These are phyloP conservation scores for Montipora foliosa DNA, from an alignment of 64 coral and sea anemone species.

Conservation along the genomic window DNA sequence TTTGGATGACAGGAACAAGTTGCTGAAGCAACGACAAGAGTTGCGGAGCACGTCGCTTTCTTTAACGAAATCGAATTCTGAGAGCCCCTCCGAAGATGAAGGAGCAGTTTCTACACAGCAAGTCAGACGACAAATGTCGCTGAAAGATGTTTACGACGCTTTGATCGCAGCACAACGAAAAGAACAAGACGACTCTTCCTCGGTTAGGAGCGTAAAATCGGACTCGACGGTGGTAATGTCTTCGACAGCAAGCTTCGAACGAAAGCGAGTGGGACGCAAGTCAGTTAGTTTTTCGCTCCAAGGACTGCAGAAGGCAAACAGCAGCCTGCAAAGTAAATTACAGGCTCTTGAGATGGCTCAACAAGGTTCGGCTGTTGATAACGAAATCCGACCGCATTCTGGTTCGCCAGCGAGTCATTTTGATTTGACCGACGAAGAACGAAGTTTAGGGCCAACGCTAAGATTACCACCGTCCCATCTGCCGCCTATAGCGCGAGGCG, in stretches of 20 bases:
- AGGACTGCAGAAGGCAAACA: conserved; percentile 38
- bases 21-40: conserved; percentile 26
- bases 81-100: neutral
- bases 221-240: neutral
- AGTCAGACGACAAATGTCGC: neutral
- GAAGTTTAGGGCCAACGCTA: conserved; percentile 17
- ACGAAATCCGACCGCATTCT: neutral
- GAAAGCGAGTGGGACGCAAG: conserved; percentile 31
- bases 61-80: conserved; percentile 11
- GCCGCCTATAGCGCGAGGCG: conserved; percentile 4
- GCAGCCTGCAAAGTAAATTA: conserved; percentile 18
- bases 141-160: conserved; percentile 42
- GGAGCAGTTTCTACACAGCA: neutral
- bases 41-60: conserved; percentile 6
- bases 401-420: conserved; percentile 24
- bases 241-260: conserved; percentile 24
- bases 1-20: conserved; percentile 27
- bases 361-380: neutral
- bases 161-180: neutral
- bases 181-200: neutral
- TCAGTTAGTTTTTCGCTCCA: conserved; percentile 26
- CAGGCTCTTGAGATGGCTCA: conserved; percentile 15
- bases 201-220: conserved; percentile 20
- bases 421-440: conserved; percentile 38
- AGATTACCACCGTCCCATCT: conserved; percentile 18